Conservation (phyloP, 2,888 invertebrate species). For the Spilosoma lubricipeda region DNA sequence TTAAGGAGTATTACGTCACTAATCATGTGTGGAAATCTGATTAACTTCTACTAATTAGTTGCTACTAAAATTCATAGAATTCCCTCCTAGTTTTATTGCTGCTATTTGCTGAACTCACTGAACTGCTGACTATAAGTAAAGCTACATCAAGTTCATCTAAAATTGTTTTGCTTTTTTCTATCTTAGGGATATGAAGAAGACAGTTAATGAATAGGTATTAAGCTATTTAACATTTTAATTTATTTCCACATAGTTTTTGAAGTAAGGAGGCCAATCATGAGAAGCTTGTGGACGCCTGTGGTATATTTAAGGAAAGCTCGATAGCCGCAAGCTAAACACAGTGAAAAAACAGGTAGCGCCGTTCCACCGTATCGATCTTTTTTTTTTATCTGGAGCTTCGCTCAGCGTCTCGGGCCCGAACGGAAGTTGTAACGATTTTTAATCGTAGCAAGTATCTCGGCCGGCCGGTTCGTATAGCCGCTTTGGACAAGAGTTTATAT, state of each 20-base stretch:
- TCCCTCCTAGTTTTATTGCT: neutral
- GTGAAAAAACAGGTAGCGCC: slow-evolving; percentile 84
- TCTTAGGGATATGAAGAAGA: neutral
- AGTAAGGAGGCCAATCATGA: slow-evolving; percentile 19
- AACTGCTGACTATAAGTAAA: neutral
- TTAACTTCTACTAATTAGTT: neutral
- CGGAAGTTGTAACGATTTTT: slow-evolving; percentile 87
- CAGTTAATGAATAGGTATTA: neutral
- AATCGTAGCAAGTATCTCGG: slow-evolving; percentile 84
- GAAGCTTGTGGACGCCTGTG: slow-evolving; percentile 25
- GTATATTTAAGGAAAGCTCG: slow-evolving; percentile 52
- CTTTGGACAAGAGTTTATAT: slow-evolving; percentile 77
- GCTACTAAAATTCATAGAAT: neutral
- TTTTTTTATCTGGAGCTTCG: slow-evolving; percentile 82
- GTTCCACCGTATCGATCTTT: slow-evolving; percentile 84
- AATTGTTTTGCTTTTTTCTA: neutral
- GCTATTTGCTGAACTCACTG: neutral
- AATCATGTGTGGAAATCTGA: neutral
- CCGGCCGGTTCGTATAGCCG: slow-evolving; percentile 74
- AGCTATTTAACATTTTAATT: neutral
- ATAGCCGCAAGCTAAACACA: slow-evolving; percentile 70
- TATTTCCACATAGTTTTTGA: neutral
- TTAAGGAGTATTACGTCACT: neutral
- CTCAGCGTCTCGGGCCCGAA: slow-evolving; percentile 77
- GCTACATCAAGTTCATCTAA: neutral